Conservation (phyloP, 2,888 invertebrate genomes). For the Smittia aterrima region DNA sequence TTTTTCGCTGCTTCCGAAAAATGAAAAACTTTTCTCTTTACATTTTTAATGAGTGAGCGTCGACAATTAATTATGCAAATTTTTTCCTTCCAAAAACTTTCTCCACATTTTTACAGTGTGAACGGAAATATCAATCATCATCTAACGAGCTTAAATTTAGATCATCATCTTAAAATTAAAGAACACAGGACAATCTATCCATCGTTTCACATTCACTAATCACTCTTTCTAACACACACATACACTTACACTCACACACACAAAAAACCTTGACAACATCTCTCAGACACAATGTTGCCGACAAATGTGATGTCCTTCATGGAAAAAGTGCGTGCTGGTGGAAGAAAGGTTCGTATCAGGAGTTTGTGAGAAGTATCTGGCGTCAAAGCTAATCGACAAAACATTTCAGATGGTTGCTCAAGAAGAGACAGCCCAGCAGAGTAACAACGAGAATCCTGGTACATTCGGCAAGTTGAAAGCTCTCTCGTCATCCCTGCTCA, state of each 20-base stretch:
- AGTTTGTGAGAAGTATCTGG: neutral
- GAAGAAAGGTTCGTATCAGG: neutral
- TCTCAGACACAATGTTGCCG: conserved; percentile 70
- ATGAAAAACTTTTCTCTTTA: neutral
- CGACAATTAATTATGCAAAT: conserved; percentile 4
- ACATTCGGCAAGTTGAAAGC: conserved; percentile 81
- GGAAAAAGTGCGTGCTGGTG: conserved; percentile 72
- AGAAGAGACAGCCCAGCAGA: conserved; percentile 64
- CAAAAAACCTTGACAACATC: neutral
- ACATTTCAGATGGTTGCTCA: conserved; percentile 75
- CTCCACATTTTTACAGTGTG: neutral
- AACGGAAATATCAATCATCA: conserved; percentile 22
- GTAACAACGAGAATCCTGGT: conserved; percentile 60
- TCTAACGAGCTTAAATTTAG: conserved; percentile 24
- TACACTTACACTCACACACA: neutral
- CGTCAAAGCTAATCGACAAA: neutral
- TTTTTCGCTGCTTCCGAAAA: neutral
- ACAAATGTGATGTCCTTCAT: conserved; percentile 89
- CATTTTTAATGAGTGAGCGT: neutral
- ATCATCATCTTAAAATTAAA: conserved; percentile 5
- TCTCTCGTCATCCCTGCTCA: conserved; percentile 75
- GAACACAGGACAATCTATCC: neutral
- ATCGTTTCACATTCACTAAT: neutral
- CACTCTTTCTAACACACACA: neutral
- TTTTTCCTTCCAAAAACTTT: neutral